Percentiles rank a stretch among this genome's conserved stretches.
Evolutionary conservation across 2,888 invertebrate genomes (phyloP).

Genomic region (Hoplodrina blanda): DNA sequence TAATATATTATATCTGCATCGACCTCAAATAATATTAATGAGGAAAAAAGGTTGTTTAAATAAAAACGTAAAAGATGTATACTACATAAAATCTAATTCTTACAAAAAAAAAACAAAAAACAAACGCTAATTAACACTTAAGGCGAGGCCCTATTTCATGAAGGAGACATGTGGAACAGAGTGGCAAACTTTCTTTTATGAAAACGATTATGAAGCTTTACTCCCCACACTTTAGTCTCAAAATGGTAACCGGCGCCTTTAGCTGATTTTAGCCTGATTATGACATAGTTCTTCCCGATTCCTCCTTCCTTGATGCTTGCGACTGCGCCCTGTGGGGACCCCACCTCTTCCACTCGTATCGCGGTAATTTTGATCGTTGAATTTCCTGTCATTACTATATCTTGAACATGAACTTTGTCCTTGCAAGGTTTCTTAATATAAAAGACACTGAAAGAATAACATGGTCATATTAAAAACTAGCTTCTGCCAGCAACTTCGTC

Average conservation of each 20-base stretch:
- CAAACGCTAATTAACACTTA: background rate
- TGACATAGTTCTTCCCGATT: background rate
- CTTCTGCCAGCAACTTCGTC: no score
- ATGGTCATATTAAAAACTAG: no score
- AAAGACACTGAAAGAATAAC: background rate
- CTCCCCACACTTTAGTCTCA: background rate
- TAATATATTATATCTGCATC: no score
- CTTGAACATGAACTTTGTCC: background rate
- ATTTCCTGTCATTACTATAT: background rate
- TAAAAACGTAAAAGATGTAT: background rate
- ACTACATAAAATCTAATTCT: background rate
- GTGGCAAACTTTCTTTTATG: background rate
- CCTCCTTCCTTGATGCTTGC: constrained; percentile 1
- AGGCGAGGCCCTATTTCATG: background rate
- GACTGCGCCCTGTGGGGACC: background rate
- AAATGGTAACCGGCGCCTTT: background rate
- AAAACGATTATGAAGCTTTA: background rate
- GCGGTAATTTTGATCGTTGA: background rate
- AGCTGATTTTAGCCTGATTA: constrained; percentile 1
- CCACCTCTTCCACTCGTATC: background rate
- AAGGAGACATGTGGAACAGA: background rate
- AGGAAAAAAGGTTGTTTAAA: background rate
- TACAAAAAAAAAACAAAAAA: background rate
- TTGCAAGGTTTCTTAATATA: background rate
- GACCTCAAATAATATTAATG: no score